A percentile compares a stretch with the other conserved stretches of the same genome.
Conservation (phyloP, 2,888 invertebrate genomes). For the Nycteola revayana region DNA sequence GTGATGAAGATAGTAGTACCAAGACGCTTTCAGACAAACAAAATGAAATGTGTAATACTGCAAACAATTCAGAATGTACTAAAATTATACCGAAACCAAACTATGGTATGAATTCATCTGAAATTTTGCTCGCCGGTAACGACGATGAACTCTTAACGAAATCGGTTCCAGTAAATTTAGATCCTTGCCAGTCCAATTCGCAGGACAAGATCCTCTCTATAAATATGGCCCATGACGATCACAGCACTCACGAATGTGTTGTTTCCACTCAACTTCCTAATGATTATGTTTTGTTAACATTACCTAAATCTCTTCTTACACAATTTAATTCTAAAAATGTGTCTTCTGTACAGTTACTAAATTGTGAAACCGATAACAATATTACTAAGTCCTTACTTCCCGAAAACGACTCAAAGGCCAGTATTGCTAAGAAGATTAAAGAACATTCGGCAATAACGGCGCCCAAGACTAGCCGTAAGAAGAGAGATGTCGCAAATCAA, state of each 20-base stretch:
- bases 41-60: not conserved
- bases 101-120: no score
- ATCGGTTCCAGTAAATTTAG: no score
- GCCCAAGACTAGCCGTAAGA: slow-evolving; percentile 36
- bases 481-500: slow-evolving; percentile 46
- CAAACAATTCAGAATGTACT: not conserved
- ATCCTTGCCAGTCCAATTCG: no score
- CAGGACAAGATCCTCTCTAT: no score
- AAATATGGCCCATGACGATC: no score
- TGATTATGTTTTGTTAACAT: slow-evolving; percentile 60
- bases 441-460: slow-evolving; percentile 33
- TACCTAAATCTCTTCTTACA: slow-evolving; percentile 50
- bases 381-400: slow-evolving; percentile 26
- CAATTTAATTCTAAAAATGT: slow-evolving; percentile 28
- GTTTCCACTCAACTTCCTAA: slow-evolving; percentile 50
- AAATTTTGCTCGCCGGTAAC: no score
- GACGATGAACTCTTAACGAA: no score
- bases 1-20: no score
- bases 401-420: slow-evolving; percentile 24
- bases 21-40: no score
- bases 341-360: slow-evolving; percentile 24
- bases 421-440: slow-evolving; percentile 39
- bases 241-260: slow-evolving; percentile 28
- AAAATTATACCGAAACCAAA: no score
- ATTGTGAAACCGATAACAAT: slow-evolving; percentile 34